phyloP scores from a whole-genome alignment of 2,797 vertebrate genomes.

The Centroberyx gerrardi region DNA sequence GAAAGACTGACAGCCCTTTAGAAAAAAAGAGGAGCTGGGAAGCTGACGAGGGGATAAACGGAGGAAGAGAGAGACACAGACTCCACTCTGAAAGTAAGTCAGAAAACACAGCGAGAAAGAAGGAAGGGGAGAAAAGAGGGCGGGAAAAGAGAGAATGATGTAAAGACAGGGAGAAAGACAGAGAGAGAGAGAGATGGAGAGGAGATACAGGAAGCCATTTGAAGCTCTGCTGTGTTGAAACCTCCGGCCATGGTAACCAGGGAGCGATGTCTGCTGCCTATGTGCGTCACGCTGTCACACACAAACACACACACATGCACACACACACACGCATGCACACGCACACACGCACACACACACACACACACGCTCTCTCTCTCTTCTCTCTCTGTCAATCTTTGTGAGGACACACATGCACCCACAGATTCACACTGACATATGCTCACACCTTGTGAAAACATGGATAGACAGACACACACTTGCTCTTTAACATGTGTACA shows the following conservation, averaged over 20 bases:
- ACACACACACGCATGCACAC: no score
- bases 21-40: no score
- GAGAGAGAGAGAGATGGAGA: slow-evolving; percentile 34
- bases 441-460: background rate
- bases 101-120: background rate
- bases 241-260: slow-evolving; percentile 62
- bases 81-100: background rate
- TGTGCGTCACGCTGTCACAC: slow-evolving; percentile 47
- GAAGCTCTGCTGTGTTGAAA: slow-evolving; percentile 50
- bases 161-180: background rate
- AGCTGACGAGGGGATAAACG: no score
- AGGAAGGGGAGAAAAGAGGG: background rate
- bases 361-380: background rate
- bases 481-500: background rate
- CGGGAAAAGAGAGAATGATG: background rate
- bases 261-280: slow-evolving; percentile 31
- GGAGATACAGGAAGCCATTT: slow-evolving; percentile 58
- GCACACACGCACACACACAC: slow-evolving; percentile 9
- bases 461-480: background rate
- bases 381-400: background rate
- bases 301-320: background rate
- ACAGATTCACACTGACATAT: background rate
- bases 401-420: slow-evolving; percentile 5
- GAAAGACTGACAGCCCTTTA: background rate
- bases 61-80: background rate